Base-by-base conservation (phyloP, 1,140 invertebrate genomes). In the Dendroctonus valens region DNA sequence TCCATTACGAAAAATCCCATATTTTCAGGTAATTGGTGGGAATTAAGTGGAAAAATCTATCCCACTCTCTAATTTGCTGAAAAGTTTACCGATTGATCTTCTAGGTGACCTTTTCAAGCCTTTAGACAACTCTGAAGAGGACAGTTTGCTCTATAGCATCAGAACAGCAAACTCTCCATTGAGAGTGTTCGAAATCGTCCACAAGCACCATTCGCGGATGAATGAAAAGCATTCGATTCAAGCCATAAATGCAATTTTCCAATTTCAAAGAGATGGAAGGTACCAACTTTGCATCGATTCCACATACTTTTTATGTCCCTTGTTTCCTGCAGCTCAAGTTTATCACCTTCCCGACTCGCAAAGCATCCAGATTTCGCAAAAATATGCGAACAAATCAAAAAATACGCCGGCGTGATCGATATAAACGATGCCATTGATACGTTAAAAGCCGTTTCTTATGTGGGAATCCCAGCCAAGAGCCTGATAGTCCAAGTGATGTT, bases 401-500 rank as follows among this genome's bases (percentile, higher is more conserved):
- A 76, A 63, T 74, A 84, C 49, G 76, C 83, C 1, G 81, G 83
- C 41, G 63, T 69, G 5, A 75, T 89, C 26, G 80, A 83, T 5
- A 49, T 80, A 0, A 77, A 79, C 52, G 81, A 88, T 55, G 75
- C 81, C 0, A 78, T 89, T 5, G 79, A 82, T 60, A 78, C 80
- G 0, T 71, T 86, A 2, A 88, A 86, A 79, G 72, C 83, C 8
- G 72, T 89, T 5, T 75, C 78, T 1, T 83, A 80, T 72, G 74
- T 88, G 0, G 77, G 81, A 39, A 80, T 89, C 0, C 78, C 83
- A 15, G 74, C 78, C 0, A 79, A 83, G 40, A 83, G 82, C 49
- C 72, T 82, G 8, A 81, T 88, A 12, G 75, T 85, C 14, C 84
- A 87, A 77, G 81, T 83, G 4, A 70, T 89, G 46, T 74, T 89